phyloP scores from a whole-genome alignment of 2,888 invertebrate species.

The Polymixis lichenea region DNA sequence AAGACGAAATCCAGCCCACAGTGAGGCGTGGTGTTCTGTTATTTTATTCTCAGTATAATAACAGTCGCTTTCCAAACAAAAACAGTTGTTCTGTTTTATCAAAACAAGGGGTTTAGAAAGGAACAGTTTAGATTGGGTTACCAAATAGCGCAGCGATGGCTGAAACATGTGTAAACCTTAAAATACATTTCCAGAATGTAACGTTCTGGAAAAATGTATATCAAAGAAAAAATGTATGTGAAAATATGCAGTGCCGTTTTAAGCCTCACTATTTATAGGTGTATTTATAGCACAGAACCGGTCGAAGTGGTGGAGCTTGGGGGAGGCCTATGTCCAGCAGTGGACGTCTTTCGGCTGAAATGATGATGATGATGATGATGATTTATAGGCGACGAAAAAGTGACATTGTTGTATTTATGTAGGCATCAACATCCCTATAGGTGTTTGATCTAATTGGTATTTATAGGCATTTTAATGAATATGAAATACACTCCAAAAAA shows the following conservation, averaged over 20 bases:
- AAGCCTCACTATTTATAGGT: neutral
- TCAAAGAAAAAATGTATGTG: neutral
- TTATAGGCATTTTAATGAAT: too few species aligned
- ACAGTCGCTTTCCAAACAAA: neutral
- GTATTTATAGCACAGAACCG: too few species aligned
- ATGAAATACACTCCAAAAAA: too few species aligned
- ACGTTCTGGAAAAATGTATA: neutral
- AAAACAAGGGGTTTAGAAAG: neutral
- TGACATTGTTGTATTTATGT: neutral
- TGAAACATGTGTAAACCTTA: constrained; percentile 19
- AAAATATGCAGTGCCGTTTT: neutral
- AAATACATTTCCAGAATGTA: neutral
- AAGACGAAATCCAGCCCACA: too few species aligned
- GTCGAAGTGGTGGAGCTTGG: too few species aligned
- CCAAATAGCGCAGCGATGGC: neutral
- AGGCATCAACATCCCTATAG: neutral
- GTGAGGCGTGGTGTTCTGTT: neutral
- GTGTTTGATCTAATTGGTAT: neutral
- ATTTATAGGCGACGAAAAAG: neutral
- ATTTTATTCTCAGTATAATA: neutral
- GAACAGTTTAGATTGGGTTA: constrained; percentile 24
- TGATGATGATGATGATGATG: too few species aligned
- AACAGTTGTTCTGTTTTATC: neutral
- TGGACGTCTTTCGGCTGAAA: too few species aligned
- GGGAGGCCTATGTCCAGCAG: too few species aligned